A percentile compares a stretch with the other conserved stretches of the same genome.
These are phyloP conservation scores for Chlamydotis undulata DNA, from an alignment of 2,113 vertebrate genomes.

Conservation along the genomic window DNA sequence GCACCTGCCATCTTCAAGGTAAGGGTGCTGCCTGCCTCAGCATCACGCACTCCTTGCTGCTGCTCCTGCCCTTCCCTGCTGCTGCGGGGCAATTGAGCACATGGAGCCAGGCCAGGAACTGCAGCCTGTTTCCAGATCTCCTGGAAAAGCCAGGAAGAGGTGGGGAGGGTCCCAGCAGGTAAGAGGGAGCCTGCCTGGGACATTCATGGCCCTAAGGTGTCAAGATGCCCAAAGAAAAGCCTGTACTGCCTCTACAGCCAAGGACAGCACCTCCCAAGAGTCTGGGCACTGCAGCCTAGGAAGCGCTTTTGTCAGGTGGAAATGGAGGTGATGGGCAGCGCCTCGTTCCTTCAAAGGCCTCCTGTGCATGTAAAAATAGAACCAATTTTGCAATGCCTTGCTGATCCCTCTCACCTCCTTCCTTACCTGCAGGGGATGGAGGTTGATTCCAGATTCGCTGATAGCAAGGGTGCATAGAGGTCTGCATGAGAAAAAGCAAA, in stretches of 20 bases:
- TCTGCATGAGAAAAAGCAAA: neutral
- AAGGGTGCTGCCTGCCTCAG: neutral
- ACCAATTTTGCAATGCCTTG: neutral
- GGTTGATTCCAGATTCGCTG: neutral
- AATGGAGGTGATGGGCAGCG: neutral
- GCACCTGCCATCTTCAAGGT: neutral
- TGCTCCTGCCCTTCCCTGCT: neutral
- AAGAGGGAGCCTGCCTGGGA: neutral
- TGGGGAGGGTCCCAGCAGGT: neutral
- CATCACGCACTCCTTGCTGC: neutral
- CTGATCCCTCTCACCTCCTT: neutral
- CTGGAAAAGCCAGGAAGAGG: neutral
- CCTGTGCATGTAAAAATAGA: neutral
- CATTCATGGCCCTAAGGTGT: neutral
- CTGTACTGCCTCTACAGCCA: neutral
- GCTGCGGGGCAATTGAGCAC: neutral
- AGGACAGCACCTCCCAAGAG: neutral
- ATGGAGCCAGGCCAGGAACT: neutral
- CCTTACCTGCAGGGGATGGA: neutral
- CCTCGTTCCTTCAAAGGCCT: neutral
- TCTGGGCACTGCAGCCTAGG: neutral
- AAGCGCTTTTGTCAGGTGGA: neutral
- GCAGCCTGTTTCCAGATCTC: neutral
- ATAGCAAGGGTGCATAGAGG: neutral
- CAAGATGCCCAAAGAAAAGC: neutral